These are phyloP conservation scores for Daubentonia madagascariensis DNA, from an alignment of 2,113 vertebrate genomes.

Conservation along the genomic window DNA sequence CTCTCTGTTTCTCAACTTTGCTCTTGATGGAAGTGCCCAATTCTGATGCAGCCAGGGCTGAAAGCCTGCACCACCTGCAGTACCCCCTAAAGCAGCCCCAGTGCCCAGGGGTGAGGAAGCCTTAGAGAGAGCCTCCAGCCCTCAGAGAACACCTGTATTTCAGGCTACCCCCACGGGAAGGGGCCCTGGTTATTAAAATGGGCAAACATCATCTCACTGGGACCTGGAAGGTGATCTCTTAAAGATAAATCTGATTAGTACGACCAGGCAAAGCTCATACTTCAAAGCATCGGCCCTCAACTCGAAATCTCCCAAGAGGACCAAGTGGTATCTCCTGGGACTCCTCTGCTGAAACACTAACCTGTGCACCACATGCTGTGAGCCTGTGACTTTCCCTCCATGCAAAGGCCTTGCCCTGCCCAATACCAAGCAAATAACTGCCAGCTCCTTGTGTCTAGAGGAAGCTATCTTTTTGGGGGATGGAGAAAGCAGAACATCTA, in stretches of 20 bases:
- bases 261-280: neutral
- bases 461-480: fast-evolving
- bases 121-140: neutral
- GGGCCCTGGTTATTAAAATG: neutral
- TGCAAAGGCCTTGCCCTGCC: fast-evolving
- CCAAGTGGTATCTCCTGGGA: fast-evolving
- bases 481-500: neutral
- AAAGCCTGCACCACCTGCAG: fast-evolving
- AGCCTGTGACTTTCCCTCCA: no score
- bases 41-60: fast-evolving
- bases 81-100: neutral
- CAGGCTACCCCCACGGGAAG: neutral
- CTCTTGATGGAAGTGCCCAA: fast-evolving
- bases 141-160: neutral
- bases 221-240: neutral
- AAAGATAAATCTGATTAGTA: neutral
- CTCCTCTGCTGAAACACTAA: neutral
- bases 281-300: neutral
- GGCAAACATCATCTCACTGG: fast-evolving
- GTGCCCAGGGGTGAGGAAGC: neutral
- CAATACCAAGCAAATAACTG: fast-evolving
- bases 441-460: neutral
- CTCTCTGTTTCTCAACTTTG: neutral
- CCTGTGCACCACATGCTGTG: fast-evolving
- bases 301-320: neutral